These are phyloP conservation scores for Drosophila fuyamai DNA, from an alignment of 1,140 invertebrate species.

Conservation along the genomic window DNA sequence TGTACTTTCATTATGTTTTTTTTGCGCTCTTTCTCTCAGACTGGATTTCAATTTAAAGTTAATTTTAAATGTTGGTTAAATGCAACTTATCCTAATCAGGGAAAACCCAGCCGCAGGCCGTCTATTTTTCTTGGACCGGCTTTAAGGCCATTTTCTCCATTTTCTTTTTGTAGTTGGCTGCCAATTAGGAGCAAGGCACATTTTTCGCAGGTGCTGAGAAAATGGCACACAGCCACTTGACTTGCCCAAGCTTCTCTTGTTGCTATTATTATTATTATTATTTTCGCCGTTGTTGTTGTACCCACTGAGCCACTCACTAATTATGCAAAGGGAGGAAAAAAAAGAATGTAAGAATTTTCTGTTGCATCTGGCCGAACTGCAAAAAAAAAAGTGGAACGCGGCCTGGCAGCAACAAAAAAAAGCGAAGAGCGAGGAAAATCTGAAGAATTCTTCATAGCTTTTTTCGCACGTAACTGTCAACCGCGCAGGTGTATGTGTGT, in stretches of 20 bases:
- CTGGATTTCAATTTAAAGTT: conserved; percentile 58
- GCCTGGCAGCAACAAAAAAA: conserved; percentile 19
- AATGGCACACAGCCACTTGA: conserved; percentile 80
- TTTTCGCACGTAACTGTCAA: conserved; percentile 61
- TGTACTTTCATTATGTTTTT: neutral
- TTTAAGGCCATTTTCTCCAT: conserved; percentile 48
- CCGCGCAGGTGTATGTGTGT: conserved; percentile 14
- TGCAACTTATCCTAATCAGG: conserved; percentile 46
- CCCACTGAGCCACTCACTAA: conserved; percentile 78
- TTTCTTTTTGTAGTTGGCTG: conserved; percentile 52
- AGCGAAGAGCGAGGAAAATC: conserved; percentile 43
- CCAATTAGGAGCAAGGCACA: conserved; percentile 66
- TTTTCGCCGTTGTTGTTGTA: conserved; percentile 31
- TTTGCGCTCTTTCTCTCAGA: neutral
- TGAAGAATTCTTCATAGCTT: conserved; percentile 53
- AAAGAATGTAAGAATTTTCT: conserved; percentile 42
- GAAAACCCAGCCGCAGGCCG: conserved; percentile 30
- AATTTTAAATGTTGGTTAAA: conserved; percentile 62
- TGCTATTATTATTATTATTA: conserved; percentile 37
- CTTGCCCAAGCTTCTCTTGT: conserved; percentile 52
- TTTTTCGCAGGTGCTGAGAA: conserved; percentile 60
- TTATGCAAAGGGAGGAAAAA: conserved; percentile 64
- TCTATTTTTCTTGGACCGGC: neutral
- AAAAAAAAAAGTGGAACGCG: conserved; percentile 65
- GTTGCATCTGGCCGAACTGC: conserved; percentile 49